Percentiles rank a stretch among this genome's conserved stretches.
Evolutionary conservation across 2,113 vertebrate genomes (phyloP).

Genomic region (Crotalus viridis): DNA sequence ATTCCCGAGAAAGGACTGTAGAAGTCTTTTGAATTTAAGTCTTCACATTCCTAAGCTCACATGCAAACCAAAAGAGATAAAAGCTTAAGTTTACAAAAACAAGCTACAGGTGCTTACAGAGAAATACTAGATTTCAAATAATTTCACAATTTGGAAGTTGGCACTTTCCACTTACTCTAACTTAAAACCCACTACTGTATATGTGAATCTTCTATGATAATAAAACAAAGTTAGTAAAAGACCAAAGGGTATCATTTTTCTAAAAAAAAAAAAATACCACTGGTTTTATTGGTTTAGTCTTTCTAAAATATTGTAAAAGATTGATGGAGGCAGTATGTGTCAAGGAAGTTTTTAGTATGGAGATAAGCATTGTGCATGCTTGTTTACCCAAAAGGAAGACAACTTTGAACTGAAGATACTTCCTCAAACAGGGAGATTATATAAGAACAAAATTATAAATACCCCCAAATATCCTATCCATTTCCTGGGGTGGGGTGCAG

Average conservation of each 20-base stretch:
- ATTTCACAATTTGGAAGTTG: not conserved
- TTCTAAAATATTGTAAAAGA: not conserved
- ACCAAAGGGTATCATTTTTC: not conserved
- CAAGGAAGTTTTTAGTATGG: not conserved
- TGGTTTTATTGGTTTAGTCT: not conserved
- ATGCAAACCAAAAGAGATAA: not conserved
- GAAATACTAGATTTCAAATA: not conserved
- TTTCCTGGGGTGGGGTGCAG: rapidly evolving
- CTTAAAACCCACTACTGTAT: not conserved
- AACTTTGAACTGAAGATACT: not conserved
- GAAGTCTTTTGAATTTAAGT: not conserved
- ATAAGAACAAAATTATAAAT: not conserved
- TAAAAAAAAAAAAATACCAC: not conserved
- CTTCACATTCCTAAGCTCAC: not conserved
- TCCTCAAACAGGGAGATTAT: not conserved
- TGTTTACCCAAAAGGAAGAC: not conserved
- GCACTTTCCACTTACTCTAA: not conserved
- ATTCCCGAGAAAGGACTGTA: not conserved
- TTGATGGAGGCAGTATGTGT: not conserved
- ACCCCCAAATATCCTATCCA: not conserved
- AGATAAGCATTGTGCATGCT: not conserved
- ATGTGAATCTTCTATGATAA: not conserved
- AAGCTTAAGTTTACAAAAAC: not conserved
- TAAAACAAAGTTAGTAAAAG: not conserved
- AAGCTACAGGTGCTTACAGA: not conserved